Evolutionary conservation across 2,113 vertebrate species (phyloP).

Genomic region (Phocoena sinus): DNA sequence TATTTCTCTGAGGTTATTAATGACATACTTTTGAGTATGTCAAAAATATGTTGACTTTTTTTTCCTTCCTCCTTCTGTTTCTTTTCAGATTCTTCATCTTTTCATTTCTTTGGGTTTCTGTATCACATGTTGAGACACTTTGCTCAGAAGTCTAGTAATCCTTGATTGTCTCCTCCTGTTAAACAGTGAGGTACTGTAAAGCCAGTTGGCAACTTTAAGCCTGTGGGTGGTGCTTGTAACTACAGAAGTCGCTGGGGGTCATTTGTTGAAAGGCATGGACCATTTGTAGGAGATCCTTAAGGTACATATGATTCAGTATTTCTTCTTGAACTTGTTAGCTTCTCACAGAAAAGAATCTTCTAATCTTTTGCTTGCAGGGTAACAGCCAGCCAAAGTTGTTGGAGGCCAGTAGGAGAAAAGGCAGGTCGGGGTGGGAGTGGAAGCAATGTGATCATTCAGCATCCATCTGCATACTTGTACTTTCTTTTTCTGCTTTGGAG

Average conservation of each 20-base stretch:
- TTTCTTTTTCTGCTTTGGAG: not conserved
- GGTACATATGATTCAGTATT: not conserved
- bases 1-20: not conserved
- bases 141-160: not conserved
- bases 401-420: not conserved
- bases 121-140: not conserved
- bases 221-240: not conserved
- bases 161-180: not conserved
- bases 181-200: not conserved
- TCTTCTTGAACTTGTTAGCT: not conserved
- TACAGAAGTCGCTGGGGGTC: not conserved
- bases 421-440: not conserved
- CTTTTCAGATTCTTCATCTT: not conserved
- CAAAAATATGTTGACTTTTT: no score
- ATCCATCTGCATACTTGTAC: fast-evolving
- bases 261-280: not conserved
- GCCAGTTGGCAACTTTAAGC: not conserved
- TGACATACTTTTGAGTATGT: not conserved
- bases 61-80: not conserved
- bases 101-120: not conserved
- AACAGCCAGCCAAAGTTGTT: not conserved
- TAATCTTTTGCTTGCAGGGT: not conserved
- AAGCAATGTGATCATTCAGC: no score
- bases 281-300: not conserved
- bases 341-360: not conserved